Evolutionary conservation across 2,113 vertebrate species (phyloP), one percentile per base, ranked within the genome.

Genomic region (Sapajus apella): DNA sequence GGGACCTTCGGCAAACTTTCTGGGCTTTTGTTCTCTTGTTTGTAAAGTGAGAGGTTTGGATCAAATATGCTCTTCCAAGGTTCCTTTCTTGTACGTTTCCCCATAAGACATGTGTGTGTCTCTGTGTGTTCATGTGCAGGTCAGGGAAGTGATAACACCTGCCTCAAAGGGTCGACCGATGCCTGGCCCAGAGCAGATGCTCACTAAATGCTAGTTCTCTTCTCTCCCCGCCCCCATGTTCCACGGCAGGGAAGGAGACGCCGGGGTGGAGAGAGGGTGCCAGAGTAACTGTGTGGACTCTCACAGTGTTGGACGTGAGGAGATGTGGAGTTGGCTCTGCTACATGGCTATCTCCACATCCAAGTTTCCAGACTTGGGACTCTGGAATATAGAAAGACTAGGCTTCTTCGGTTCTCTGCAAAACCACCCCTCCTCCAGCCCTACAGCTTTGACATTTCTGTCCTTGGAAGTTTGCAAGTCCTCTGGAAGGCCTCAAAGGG

Each of bases 271-370:
- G 82, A 23, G 3, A 61, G 17, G 6, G 18, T 2, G 35, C 56
- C 21, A 27, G 45, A 30, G 45, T 3, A 61, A 9, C 61, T 6
- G 14, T 32, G 84, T 50, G 55, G 72, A 25, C 23, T 27, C 58
- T 91, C 18, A 25, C n/a, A 4, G 43, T 0, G 0, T 2, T 0
- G 1, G 89, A 68, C 32, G 58, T 27, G 4, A n/a, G 25, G 45
- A 45, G 66, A n/a, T 72, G 75, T 70, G 12, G 2, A 83, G 77
- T 72, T 55, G 58, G 8, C 55, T 0, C 9, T 32, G 52, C 47
- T 11, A 56, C 1, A 1, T 0, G 32, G 61, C 37, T 11, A 18
- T 56, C 25, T n/a, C 10, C 27, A 23, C 0, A 0, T 16, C 76
- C 61, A 35, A 0, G 11, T 73, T 45, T 58, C 70, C 40, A 61